These are phyloP conservation scores for Drepanosiphum platanoidis DNA, from an alignment of 2,888 invertebrate genomes.

Conservation along the genomic window DNA sequence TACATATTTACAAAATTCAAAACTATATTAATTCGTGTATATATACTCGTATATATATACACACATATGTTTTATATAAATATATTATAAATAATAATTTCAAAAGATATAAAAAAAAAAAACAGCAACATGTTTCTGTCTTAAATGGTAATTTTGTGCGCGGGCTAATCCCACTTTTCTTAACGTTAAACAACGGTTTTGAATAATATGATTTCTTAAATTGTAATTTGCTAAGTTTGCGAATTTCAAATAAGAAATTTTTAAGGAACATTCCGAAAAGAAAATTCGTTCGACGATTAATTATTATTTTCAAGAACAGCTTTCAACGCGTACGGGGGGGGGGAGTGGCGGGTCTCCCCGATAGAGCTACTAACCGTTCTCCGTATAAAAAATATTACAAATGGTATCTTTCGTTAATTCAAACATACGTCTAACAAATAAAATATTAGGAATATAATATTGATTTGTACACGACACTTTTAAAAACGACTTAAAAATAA, in stretches of 20 bases:
- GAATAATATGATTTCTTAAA: constrained; percentile 47
- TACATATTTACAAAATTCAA: constrained; percentile 56
- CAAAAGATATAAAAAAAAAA: constrained; percentile 20
- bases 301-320: neutral
- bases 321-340: too few species aligned
- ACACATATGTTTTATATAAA: constrained; percentile 1
- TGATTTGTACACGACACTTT: constrained; percentile 55
- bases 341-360: too few species aligned
- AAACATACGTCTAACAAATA: constrained; percentile 34
- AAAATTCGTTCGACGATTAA: constrained; percentile 21
- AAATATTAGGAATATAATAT: constrained; percentile 58
- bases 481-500: constrained; percentile 38
- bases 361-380: constrained; percentile 7
- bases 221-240: constrained; percentile 53
- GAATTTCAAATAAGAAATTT: constrained; percentile 57
- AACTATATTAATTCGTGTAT: constrained; percentile 39
- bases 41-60: too few species aligned
- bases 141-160: constrained; percentile 49
- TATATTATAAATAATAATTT: neutral
- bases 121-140: constrained; percentile 33
- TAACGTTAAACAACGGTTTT: constrained; percentile 34
- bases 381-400: constrained; percentile 3
- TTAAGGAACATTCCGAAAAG: constrained; percentile 55
- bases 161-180: constrained; percentile 40
- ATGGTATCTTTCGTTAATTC: constrained; percentile 3